Evolutionary conservation across 2,888 invertebrate species (phyloP).

Genomic region (Copidosoma aretas): DNA sequence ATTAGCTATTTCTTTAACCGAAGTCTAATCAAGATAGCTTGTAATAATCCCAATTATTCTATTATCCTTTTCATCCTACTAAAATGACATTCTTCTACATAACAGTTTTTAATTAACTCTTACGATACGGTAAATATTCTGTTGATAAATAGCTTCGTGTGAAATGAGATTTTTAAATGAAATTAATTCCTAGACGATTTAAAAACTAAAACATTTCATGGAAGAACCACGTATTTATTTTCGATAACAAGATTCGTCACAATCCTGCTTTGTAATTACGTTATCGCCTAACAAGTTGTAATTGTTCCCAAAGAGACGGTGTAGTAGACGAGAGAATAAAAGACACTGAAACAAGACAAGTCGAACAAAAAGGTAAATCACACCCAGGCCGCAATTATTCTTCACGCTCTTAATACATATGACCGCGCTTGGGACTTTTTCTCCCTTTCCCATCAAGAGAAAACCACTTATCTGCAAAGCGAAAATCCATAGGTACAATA

Average conservation of each 20-base stretch:
- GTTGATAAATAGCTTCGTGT: too few species aligned
- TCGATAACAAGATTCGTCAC: not conserved
- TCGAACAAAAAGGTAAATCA: not conserved
- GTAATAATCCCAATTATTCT: too few species aligned
- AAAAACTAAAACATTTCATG: too few species aligned
- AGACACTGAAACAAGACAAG: not conserved
- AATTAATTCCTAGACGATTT: too few species aligned
- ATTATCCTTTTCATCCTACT: too few species aligned
- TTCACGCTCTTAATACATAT: constrained; percentile 12
- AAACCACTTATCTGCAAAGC: constrained; percentile 20
- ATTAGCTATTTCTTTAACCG: too few species aligned
- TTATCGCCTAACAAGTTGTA: not conserved
- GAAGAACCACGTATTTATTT: not conserved
- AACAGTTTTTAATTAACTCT: too few species aligned
- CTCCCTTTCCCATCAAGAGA: constrained; percentile 1
- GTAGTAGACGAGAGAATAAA: not conserved
- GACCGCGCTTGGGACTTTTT: constrained; percentile 5
- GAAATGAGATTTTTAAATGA: too few species aligned
- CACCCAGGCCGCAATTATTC: constrained; percentile 9
- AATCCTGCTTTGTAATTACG: not conserved
- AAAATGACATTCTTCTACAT: too few species aligned
- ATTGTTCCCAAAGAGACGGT: not conserved
- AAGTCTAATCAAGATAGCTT: too few species aligned
- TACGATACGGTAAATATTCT: too few species aligned
- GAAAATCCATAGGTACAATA: not conserved